Percentiles rank a stretch among this genome's conserved stretches.
These are phyloP conservation scores for Tenebrio molitor DNA, from an alignment of 1,140 invertebrate genomes.

Conservation along the genomic window DNA sequence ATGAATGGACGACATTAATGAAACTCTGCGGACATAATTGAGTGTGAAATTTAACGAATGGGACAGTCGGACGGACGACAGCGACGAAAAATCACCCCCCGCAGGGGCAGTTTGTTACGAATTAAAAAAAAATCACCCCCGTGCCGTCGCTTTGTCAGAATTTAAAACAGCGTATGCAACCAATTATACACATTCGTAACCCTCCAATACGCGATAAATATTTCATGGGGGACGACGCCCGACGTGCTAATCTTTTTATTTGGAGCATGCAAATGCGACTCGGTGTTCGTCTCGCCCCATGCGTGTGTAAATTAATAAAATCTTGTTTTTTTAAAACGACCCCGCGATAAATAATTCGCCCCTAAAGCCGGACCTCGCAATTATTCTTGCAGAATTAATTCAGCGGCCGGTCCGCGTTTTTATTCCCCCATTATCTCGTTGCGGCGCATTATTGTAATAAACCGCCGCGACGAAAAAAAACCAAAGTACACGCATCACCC, in stretches of 20 bases:
- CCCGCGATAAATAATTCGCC: conserved; percentile 20
- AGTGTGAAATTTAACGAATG: conserved; percentile 36
- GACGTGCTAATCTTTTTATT: conserved; percentile 23
- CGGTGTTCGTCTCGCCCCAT: neutral
- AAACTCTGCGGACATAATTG: conserved; percentile 26
- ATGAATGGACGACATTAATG: conserved; percentile 28
- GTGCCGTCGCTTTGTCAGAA: too few species aligned
- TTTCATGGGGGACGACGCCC: too few species aligned
- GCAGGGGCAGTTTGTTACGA: too few species aligned
- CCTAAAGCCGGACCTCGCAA: conserved; percentile 9
- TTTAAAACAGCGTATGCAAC: neutral
- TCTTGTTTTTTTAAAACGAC: conserved; percentile 29
- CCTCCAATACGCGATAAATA: too few species aligned
- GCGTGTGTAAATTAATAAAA: conserved; percentile 34
- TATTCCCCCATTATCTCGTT: conserved; percentile 23
- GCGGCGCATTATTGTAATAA: conserved; percentile 17
- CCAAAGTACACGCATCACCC: too few species aligned
- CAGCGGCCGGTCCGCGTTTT: conserved; percentile 4
- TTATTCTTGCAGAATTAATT: conserved; percentile 37
- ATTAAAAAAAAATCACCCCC: too few species aligned
- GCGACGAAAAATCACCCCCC: too few species aligned
- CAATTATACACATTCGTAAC: neutral
- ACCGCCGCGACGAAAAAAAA: neutral
- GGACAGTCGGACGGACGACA: too few species aligned
- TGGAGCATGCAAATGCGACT: conserved; percentile 4